Conservation (phyloP, 2,797 vertebrate genomes). For the Acanthopagrus latus region DNA sequence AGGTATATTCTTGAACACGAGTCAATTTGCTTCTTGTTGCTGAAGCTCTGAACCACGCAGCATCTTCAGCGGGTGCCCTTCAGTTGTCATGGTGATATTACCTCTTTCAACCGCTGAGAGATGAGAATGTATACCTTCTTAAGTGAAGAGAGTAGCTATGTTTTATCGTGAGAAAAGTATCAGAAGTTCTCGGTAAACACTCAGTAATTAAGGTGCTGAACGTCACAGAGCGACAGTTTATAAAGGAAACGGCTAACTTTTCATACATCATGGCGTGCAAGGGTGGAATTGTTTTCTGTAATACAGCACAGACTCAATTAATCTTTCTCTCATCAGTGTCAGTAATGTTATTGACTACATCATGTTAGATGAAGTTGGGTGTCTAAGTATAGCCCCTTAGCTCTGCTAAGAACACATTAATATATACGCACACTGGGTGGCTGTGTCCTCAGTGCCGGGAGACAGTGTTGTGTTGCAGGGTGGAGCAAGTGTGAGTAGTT, state of each 20-base stretch:
- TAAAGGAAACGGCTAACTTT: not conserved
- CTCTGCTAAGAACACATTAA: conserved; percentile 28
- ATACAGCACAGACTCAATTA: not conserved
- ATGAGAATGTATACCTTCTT: not conserved
- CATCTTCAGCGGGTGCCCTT: not conserved
- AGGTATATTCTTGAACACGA: no score
- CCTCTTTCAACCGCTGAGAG: not conserved
- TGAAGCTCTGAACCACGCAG: not conserved
- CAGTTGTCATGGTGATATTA: conserved; percentile 1
- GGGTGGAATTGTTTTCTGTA: conserved; percentile 30
- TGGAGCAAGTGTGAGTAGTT: conserved; percentile 77
- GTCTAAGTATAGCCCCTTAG: conserved; percentile 20
- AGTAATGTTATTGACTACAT: conserved; percentile 4
- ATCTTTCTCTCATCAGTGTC: conserved; percentile 13
- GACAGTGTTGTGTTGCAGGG: conserved; percentile 62
- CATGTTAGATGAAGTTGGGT: conserved; percentile 3
- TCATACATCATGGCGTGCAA: not conserved
- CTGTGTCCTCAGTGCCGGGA: conserved; percentile 42
- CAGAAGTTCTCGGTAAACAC: not conserved
- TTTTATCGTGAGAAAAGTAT: not conserved
- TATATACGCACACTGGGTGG: conserved; percentile 31
- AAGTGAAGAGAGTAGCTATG: not conserved
- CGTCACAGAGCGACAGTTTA: not conserved
- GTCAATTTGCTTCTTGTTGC: not conserved
- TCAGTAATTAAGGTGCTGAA: not conserved